Evolutionary conservation across 2,888 invertebrate species (phyloP), one percentile per base, ranked within the genome.

Genomic region (Capitulum mitella): DNA sequence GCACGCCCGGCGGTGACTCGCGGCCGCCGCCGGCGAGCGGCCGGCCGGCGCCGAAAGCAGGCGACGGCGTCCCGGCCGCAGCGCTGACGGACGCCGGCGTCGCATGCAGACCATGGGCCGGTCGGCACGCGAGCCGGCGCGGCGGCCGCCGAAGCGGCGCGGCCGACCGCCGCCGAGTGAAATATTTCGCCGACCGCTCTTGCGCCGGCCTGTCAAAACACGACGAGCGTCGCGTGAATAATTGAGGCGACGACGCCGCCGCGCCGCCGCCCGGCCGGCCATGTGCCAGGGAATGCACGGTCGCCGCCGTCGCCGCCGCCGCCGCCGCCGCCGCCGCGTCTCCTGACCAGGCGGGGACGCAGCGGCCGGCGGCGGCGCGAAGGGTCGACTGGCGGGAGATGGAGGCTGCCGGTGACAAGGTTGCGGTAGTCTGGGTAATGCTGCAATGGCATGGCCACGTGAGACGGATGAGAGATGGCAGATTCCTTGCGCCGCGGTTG

Each of bases 171-270:
- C 34, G 19, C 3, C 34, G 22, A 51, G 64, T 64, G 34, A 16
- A 34, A 10, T 34, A 34, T 16, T 19, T 29, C 19, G 32, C 2
- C 64, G 64, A 34, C 51, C 64, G 34, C 64, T 34, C 19, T 29
- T 32, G 34, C 64, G 64, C 64, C 64, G 19, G 32, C 64, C 64
- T 64, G 64, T 64, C 64, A 64, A 64, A 64, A 64, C 64, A 64
- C 34, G 19, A 10, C 29, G 34, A 64, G 19, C 34, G 34, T 29
- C 64, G 61, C 19, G 19, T 64, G 64, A 64, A 64, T 64, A 34
- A 64, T 64, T 64, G 34, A 64, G 29, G 34, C 10, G 34, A 6
- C 19, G 64, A 64, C 34, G 34, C 32, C 0, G 64, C 34, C 5
- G 14, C 32, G 19, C 58, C 3, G 34, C 64, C 19, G 34, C 64